Conservation (phyloP, 2,797 vertebrate genomes). For the Acestrorhynchus altus region DNA sequence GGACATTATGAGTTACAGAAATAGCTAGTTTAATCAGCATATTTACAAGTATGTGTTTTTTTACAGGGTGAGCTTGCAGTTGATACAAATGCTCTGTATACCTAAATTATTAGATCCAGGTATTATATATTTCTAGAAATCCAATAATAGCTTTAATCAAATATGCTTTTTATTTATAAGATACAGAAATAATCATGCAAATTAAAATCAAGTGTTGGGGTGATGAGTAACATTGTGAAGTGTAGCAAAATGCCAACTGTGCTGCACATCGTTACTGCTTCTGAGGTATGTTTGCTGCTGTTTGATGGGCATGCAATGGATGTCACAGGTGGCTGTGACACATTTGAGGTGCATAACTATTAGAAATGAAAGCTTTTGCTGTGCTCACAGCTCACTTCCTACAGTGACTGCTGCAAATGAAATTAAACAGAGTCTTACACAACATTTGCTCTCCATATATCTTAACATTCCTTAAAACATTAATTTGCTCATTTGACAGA, state of each 20-base stretch:
- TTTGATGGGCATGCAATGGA: neutral
- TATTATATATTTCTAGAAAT: too few relatives aligned
- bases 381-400: neutral
- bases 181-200: too few relatives aligned
- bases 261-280: neutral
- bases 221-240: neutral
- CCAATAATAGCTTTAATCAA: too few relatives aligned
- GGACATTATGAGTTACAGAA: too few relatives aligned
- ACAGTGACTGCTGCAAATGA: neutral
- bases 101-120: too few relatives aligned
- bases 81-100: too few relatives aligned
- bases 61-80: too few relatives aligned
- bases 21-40: too few relatives aligned
- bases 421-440: conserved; percentile 15
- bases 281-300: neutral
- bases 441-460: conserved; percentile 21
- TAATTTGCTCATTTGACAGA: neutral
- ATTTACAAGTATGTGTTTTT: too few relatives aligned
- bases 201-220: neutral
- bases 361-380: conserved; percentile 9
- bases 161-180: too few relatives aligned
- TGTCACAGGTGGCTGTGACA: neutral
- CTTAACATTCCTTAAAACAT: conserved; percentile 2
- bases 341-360: neutral
- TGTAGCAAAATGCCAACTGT: neutral